Evolutionary conservation across 2,797 vertebrate species (phyloP).

Genomic region (Apogon talboti): DNA sequence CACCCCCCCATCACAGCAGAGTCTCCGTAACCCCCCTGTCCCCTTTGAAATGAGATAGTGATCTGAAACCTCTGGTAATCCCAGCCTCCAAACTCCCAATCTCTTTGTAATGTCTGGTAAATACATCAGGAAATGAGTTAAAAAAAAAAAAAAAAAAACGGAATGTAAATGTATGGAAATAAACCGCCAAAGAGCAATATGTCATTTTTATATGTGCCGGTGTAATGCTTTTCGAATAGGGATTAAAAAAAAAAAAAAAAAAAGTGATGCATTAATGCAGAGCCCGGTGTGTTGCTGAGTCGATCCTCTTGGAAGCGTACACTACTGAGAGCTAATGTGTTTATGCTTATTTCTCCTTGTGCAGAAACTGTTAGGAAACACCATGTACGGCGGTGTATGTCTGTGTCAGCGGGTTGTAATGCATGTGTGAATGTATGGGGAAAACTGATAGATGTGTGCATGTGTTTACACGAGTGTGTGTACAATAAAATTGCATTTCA

Average conservation of each 20-base stretch:
- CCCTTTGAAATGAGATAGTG: constrained; percentile 42
- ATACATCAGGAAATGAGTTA: constrained; percentile 37
- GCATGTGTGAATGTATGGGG: constrained; percentile 45
- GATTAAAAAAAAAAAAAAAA: constrained; percentile 33
- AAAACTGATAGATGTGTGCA: constrained; percentile 38
- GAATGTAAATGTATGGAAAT: constrained; percentile 63
- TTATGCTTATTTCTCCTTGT: constrained; percentile 29
- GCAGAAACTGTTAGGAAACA: constrained; percentile 38
- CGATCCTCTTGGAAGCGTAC: constrained; percentile 29
- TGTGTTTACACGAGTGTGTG: constrained; percentile 32
- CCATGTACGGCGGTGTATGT: constrained; percentile 23
- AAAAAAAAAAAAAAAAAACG: constrained; percentile 7
- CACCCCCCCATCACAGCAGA: constrained; percentile 3
- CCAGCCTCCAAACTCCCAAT: constrained; percentile 18
- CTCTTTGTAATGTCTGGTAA: constrained; percentile 36
- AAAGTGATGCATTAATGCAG: constrained; percentile 44
- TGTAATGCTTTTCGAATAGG: constrained; percentile 51
- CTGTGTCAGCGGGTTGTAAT: constrained; percentile 41
- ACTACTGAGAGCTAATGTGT: constrained; percentile 43
- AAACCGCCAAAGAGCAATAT: constrained; percentile 46
- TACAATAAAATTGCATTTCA: constrained; percentile 46
- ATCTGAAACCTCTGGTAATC: constrained; percentile 46
- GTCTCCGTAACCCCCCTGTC: constrained; percentile 26
- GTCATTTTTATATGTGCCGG: constrained; percentile 42
- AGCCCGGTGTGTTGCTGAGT: constrained; percentile 41